phyloP scores from a whole-genome alignment of 2,113 vertebrate genomes.

The Pelecanoides urinatrix region DNA sequence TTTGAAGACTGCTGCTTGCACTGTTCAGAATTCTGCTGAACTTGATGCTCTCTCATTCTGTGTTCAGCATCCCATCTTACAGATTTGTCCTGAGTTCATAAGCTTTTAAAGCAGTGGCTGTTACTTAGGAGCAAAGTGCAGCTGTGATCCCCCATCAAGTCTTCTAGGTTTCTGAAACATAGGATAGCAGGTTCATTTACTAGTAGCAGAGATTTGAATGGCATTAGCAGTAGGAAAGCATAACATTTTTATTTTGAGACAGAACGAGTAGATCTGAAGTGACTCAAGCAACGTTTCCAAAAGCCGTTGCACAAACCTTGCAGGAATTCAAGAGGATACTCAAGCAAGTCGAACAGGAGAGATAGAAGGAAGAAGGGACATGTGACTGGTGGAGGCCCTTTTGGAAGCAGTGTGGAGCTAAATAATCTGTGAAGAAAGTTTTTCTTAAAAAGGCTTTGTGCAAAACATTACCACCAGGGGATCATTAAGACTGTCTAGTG shows the following conservation, averaged over 20 bases:
- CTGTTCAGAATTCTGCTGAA: neutral
- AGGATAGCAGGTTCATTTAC: neutral
- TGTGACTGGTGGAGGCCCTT: neutral
- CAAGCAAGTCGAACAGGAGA: neutral
- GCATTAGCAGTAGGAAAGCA: neutral
- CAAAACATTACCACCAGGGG: neutral
- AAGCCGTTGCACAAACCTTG: neutral
- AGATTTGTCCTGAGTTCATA: neutral
- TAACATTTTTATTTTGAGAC: neutral
- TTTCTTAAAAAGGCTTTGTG: neutral
- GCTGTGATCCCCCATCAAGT: neutral
- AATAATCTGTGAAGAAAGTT: neutral
- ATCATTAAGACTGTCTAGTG: neutral
- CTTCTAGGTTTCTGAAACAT: neutral
- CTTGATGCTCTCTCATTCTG: neutral
- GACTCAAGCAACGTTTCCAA: neutral
- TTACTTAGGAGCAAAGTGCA: neutral
- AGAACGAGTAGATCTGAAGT: neutral
- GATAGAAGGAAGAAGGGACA: neutral
- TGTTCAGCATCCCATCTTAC: neutral
- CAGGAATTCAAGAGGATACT: neutral
- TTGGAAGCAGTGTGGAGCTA: neutral
- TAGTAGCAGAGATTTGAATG: neutral
- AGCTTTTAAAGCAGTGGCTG: neutral
- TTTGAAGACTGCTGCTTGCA: neutral